Percentiles rank a stretch among this genome's conserved stretches.
These are phyloP conservation scores for Rhabdomys dilectus DNA, from an alignment of 2,113 vertebrate species.

Conservation along the genomic window DNA sequence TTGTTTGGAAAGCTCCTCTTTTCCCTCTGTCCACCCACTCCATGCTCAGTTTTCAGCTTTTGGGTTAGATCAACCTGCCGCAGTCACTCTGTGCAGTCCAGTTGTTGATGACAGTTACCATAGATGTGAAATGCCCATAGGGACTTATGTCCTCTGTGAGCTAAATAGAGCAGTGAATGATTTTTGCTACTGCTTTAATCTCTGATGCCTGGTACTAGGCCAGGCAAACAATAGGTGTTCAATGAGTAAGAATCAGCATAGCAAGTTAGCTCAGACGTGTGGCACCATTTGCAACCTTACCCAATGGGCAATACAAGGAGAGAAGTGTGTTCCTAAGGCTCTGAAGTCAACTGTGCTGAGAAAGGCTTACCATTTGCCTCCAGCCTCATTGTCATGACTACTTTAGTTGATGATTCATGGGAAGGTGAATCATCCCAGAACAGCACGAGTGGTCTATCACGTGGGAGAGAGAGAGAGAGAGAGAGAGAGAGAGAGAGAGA, in stretches of 20 bases:
- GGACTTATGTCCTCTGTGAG: no score
- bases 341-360: background rate
- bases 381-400: background rate
- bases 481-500: background rate
- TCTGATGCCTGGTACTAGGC: background rate
- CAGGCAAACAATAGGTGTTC: background rate
- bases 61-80: background rate
- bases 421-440: background rate
- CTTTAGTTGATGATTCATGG: conserved; percentile 19
- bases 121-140: rapidly evolving
- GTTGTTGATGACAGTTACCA: no score
- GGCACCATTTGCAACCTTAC: background rate
- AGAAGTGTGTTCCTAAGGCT: background rate
- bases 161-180: background rate
- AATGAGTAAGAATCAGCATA: background rate
- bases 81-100: rapidly evolving
- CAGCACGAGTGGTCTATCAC: background rate
- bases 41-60: background rate
- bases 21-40: background rate
- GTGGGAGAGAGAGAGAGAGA: background rate
- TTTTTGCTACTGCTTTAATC: background rate
- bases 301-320: background rate
- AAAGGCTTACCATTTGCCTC: background rate
- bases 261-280: background rate
- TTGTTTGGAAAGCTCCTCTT: background rate